Evolutionary conservation across 2,797 vertebrate genomes (phyloP), one percentile per base, ranked within the genome.

Genomic region (Pseudochromis fuscus): DNA sequence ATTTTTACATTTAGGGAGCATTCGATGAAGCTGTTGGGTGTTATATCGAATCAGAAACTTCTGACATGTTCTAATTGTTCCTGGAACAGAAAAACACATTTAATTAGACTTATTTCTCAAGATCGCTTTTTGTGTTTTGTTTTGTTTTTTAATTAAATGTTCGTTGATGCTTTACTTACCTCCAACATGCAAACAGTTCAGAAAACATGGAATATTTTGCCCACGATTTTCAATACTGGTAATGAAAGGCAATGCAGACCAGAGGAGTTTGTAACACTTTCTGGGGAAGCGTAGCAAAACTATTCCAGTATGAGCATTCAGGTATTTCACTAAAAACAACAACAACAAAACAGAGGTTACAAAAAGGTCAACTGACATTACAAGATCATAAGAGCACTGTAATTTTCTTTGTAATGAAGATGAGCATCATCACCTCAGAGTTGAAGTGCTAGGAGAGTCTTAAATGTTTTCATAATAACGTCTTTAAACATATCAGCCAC

Each of bases 51-150:
- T 94, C n/a, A 99, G 91, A 90, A 98, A 98, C 87, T 96, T 98
- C 89, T 99, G 98, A 83, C 97, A 98, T 0, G 96, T 96, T 91
- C 96, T 94, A 48, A 99, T 96, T 21, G 97, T 99, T 81, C 97
- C 98, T 99, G 81, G 4, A 49, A 73, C 46, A 42, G n/a, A 63
- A 45, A 28, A 58, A 50, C 1, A 23, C 10, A 10, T 0, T 19
- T 2, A 13, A 30, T 28, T 21, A 25, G 1, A 25, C 24, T 31
- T 11, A 2, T n/a, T 25, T 49, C 24, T 33, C 0, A 42, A 24
- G 3, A 27, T 48, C 58, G 2, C 27, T 23, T 11, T 23, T 8
- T 38, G 2, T 27, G 9, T 15, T 25, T 25, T 9, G 8, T 19
- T 13, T 4, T 61, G 6, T 28, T n/a, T 64, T 6, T 50, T 46